Percentiles rank a stretch among this genome's conserved stretches.
Conservation (phyloP, 2,888 invertebrate genomes). For the Strigamia transsilvanica region DNA sequence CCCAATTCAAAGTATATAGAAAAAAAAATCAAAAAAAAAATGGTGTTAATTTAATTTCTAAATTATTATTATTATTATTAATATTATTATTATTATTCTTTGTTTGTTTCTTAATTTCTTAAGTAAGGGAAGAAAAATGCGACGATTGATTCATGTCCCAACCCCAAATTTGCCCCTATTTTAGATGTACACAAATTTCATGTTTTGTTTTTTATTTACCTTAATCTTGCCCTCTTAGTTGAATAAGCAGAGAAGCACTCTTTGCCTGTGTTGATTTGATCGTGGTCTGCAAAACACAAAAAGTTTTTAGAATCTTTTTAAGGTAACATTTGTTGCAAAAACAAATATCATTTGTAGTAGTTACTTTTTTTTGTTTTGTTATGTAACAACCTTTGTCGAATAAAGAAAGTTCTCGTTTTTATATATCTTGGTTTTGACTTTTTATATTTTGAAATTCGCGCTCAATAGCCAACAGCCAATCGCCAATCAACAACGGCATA, state of each 20-base stretch:
- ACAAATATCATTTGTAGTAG: conserved; percentile 37
- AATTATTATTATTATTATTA: conserved; percentile 32
- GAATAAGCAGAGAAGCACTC: not conserved
- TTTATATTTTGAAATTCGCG: not conserved
- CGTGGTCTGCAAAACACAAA: conserved; percentile 3
- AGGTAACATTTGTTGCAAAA: conserved; percentile 24
- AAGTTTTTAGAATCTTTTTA: not conserved
- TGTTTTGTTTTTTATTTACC: not conserved
- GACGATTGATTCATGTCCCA: conserved; percentile 4
- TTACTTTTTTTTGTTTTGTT: conserved; percentile 13
- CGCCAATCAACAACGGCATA: not conserved
- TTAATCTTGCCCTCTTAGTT: conserved; percentile 17
- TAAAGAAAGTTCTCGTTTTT: conserved; percentile 35
- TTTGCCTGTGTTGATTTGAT: conserved; percentile 2
- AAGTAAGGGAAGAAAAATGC: not conserved
- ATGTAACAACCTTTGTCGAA: conserved; percentile 39
- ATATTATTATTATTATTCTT: not conserved
- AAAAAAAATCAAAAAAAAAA: conserved; percentile 1
- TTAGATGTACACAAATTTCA: conserved; percentile 20
- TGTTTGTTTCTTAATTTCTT: not conserved
- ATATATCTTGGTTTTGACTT: not conserved
- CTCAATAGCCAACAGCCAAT: not conserved
- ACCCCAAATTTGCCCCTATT: not conserved
- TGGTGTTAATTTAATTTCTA: conserved; percentile 44
- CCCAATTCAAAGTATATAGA: not conserved